Evolutionary conservation across 2,888 invertebrate genomes (phyloP).

Genomic region (Dugesia japonica): DNA sequence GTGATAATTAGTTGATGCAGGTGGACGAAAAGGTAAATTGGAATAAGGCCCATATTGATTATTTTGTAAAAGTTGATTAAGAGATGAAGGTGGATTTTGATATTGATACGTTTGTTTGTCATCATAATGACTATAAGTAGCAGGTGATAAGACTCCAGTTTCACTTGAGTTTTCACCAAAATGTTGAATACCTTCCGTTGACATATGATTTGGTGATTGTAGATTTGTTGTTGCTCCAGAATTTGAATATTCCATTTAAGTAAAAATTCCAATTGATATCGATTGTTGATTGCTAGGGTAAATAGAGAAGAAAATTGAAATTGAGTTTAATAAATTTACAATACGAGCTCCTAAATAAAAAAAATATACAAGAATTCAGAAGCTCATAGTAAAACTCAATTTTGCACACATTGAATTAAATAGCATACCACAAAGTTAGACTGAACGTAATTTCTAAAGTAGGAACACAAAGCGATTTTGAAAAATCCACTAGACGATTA

Average conservation of each 20-base stretch:
- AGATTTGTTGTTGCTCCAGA: neutral
- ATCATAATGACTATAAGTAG: neutral
- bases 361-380: slow-evolving; percentile 8
- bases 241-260: slow-evolving; percentile 3
- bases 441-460: slow-evolving; percentile 20
- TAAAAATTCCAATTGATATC: neutral
- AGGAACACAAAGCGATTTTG: slow-evolving; percentile 20
- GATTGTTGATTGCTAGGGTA: neutral
- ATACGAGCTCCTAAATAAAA: neutral
- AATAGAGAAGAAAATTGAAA: neutral
- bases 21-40: neutral
- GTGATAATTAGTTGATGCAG: neutral
- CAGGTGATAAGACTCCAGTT: slow-evolving; percentile 3
- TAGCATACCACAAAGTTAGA: slow-evolving; percentile 20
- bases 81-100: neutral
- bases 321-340: slow-evolving; percentile 20
- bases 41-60: slow-evolving; percentile 3
- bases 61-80: neutral
- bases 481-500: slow-evolving; percentile 20
- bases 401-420: slow-evolving; percentile 16
- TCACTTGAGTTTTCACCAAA: neutral
- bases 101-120: neutral
- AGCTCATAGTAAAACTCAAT: slow-evolving; percentile 15
- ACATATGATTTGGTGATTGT: neutral
- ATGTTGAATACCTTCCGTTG: neutral